Conservation (phyloP, 2,888 invertebrate genomes). For the Trilocha varians region DNA sequence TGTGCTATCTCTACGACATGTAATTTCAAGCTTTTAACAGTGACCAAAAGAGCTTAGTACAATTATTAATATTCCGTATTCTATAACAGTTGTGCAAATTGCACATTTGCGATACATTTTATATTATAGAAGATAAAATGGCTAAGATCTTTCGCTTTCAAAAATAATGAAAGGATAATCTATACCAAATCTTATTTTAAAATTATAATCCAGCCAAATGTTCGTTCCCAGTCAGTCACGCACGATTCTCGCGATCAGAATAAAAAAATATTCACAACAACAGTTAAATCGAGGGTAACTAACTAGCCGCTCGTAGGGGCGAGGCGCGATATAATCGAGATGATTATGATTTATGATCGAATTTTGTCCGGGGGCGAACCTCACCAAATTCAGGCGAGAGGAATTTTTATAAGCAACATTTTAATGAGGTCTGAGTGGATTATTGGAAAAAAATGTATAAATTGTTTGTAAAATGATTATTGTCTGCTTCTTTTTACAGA, state of each 20-base stretch:
- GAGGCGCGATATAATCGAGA: constrained; percentile 63
- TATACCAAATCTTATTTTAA: background rate
- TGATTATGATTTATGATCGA: constrained; percentile 66
- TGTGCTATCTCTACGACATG: no score
- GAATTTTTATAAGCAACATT: background rate
- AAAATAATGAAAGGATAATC: no score
- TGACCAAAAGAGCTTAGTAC: no score
- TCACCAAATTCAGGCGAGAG: background rate
- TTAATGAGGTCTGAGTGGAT: background rate
- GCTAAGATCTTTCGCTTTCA: no score
- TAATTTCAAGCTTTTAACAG: no score
- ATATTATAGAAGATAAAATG: no score
- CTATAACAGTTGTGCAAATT: no score
- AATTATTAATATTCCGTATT: no score
- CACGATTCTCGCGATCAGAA: constrained; percentile 44
- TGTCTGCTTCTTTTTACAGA: no score
- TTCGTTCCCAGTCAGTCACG: constrained; percentile 11
- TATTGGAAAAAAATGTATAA: background rate
- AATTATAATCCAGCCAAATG: constrained; percentile 5
- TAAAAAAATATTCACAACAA: constrained; percentile 61
- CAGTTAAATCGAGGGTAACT: constrained; percentile 68
- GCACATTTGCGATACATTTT: no score
- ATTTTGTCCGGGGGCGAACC: constrained; percentile 2
- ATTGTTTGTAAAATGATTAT: no score
- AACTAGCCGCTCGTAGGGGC: constrained; percentile 50